A percentile compares a stretch with the other conserved stretches of the same genome.
Conservation (phyloP, 1,140 invertebrate species). For the Drosophila littoralis region DNA sequence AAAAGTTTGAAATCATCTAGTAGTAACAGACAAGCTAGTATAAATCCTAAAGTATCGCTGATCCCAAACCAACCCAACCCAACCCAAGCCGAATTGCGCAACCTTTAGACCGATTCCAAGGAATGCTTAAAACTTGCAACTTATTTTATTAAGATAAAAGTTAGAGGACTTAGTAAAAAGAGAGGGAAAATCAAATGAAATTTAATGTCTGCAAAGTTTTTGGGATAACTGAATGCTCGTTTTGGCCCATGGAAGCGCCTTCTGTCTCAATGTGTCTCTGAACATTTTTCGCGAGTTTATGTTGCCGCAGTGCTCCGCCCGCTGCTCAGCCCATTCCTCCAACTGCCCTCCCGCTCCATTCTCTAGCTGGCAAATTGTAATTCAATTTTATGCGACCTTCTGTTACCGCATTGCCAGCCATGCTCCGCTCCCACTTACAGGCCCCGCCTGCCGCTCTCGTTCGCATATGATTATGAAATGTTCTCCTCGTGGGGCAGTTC, state of each 20-base stretch:
- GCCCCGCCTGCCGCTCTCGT: not conserved
- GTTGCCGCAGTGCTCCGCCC: slow-evolving; percentile 56
- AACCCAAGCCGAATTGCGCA: not conserved
- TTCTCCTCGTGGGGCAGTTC: slow-evolving; percentile 22
- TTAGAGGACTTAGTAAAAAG: slow-evolving; percentile 41
- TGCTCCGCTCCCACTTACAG: not conserved
- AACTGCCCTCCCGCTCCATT: not conserved
- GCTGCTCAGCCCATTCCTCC: not conserved
- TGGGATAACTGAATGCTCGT: slow-evolving; percentile 49
- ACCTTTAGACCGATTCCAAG: not conserved
- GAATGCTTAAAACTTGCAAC: slow-evolving; percentile 71
- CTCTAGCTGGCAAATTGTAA: slow-evolving; percentile 53
- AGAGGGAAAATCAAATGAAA: slow-evolving; percentile 71
- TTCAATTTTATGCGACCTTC: slow-evolving; percentile 82
- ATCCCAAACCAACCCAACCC: no score
- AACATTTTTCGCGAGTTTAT: slow-evolving; percentile 58
- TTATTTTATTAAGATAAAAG: slow-evolving; percentile 82
- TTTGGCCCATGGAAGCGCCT: slow-evolving; percentile 36
- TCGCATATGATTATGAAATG: slow-evolving; percentile 80
- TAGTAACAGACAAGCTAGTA: no score
- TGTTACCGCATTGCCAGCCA: slow-evolving; percentile 59
- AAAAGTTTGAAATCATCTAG: no score
- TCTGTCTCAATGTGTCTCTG: slow-evolving; percentile 9
- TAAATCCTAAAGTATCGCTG: no score
- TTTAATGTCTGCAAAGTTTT: slow-evolving; percentile 82